Evolutionary conservation across 2,113 vertebrate genomes (phyloP).

Genomic region (Xiphophorus hellerii): DNA sequence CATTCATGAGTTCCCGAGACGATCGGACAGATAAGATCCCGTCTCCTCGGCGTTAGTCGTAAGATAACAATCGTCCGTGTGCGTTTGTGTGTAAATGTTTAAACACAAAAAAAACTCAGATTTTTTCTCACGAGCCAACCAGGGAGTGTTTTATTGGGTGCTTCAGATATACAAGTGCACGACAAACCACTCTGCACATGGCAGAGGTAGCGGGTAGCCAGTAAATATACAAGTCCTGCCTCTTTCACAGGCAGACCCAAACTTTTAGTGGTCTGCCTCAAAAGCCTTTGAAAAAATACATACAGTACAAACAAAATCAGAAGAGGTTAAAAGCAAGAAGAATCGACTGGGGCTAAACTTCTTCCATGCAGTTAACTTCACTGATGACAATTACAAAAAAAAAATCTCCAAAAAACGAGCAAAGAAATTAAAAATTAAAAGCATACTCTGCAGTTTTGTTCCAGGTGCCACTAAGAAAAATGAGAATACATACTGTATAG

Average conservation of each 20-base stretch:
- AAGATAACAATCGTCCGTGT: conserved; percentile 4
- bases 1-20: neutral
- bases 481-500: conserved; percentile 87
- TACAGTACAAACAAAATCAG: conserved; percentile 85
- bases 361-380: conserved; percentile 93
- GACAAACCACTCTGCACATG: conserved; percentile 92
- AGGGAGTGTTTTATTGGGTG: conserved; percentile 99
- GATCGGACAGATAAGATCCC: neutral
- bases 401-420: conserved; percentile 74
- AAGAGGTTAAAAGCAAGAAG: conserved; percentile 86
- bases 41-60: neutral
- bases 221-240: conserved; percentile 98
- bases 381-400: conserved; percentile 83
- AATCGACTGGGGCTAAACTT: conserved; percentile 85
- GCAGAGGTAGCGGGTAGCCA: conserved; percentile 93
- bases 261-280: conserved; percentile 88
- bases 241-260: conserved; percentile 88
- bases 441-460: conserved; percentile 86
- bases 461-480: conserved; percentile 77
- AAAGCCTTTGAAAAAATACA: conserved; percentile 88
- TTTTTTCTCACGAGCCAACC: conserved; percentile 84
- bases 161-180: conserved; percentile 99
- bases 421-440: conserved; percentile 83
- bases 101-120: conserved; percentile 15
- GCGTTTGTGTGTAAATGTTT: conserved; percentile 26